phyloP scores from a whole-genome alignment of 1,140 invertebrate species.

The Caenorhabditis remanei region DNA sequence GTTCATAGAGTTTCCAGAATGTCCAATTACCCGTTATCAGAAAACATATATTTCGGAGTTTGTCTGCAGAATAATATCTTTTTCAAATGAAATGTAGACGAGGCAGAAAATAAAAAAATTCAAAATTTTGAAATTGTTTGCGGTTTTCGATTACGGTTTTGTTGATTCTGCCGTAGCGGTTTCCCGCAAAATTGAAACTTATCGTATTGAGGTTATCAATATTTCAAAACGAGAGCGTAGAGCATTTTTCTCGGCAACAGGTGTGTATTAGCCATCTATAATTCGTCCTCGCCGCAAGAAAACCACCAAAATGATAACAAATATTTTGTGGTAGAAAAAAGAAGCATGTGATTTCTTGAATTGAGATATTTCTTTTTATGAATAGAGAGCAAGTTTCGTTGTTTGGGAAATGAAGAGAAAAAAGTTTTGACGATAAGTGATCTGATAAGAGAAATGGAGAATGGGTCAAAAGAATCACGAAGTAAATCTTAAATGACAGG shows the following conservation, averaged over 20 bases:
- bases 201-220: background rate
- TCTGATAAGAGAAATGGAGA: background rate
- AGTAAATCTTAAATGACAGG: background rate
- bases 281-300: background rate
- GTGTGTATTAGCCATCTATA: too few relatives aligned
- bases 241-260: too few relatives aligned
- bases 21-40: too few relatives aligned
- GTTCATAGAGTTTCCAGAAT: too few relatives aligned
- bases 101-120: background rate
- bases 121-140: background rate
- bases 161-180: constrained; percentile 1
- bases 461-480: constrained; percentile 7
- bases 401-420: background rate
- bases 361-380: too few relatives aligned
- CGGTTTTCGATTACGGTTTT: constrained; percentile 28
- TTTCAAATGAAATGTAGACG: too few relatives aligned
- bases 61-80: too few relatives aligned
- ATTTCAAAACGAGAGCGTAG: background rate
- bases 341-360: background rate
- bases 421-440: background rate
- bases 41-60: too few relatives aligned
- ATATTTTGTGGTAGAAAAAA: background rate
- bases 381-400: too few relatives aligned
- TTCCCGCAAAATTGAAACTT: constrained; percentile 1
- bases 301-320: background rate